Evolutionary conservation across 2,113 vertebrate species (phyloP), one percentile per base, ranked within the genome.

Genomic region (Centropus bengalensis): DNA sequence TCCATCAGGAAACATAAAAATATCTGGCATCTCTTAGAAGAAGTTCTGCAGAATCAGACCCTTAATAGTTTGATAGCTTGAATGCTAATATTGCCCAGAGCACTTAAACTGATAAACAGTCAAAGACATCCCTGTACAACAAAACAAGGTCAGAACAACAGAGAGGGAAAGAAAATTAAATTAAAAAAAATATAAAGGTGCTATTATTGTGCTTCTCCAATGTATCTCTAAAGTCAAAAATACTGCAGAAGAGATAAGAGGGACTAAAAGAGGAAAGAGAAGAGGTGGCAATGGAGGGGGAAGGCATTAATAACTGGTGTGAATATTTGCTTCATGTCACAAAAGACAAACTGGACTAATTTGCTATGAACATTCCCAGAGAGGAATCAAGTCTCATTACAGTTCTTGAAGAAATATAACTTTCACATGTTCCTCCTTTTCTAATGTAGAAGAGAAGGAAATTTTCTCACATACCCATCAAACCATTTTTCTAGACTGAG

Each of bases 291-390:
- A 14, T 81, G 62, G 36, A 32, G 10, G 12, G 20, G 20, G 6
- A 11, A 83, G 89, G 33, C 0, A 0, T 87, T 83, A 96, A 87
- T 89, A 96, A 95, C 73, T 84, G 73, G 67, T 84, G 28, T 76
- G 80, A 83, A 94, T 70, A 80, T 84, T 92, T 55, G 49, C 47
- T 93, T 78, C 49, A 60, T 49, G 81, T 76, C 91, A 94, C 75
- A 87, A 87, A 97, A 97, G 89, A 93, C 91, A 96, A 96, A 97
- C 58, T 91, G 59, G 33, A 26, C 47, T 93, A 91, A 96, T 97
- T 96, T 95, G 82, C 93, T 77, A 12, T 38, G 10, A 91, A 40
- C 38, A 90, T 68, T 68, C 71, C 47, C 85, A 88, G 42, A 63
- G 44, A 93, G n/a, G 16, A 96, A 81, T 55, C 6, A 1, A 76